Evolutionary conservation across 2,888 invertebrate species (phyloP), one percentile per base, ranked within the genome.

Genomic region (Ophioninae sp.): DNA sequence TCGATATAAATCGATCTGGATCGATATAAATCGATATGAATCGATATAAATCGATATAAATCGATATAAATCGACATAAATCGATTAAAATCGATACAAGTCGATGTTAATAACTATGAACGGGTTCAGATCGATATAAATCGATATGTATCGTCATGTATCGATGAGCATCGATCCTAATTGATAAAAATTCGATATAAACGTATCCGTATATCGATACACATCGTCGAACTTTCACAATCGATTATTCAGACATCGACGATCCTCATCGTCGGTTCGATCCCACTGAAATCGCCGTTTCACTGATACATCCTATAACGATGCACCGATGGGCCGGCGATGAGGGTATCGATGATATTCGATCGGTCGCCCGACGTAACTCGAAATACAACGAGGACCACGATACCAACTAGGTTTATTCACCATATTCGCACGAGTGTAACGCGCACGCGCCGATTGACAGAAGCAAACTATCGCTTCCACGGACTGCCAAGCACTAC

Each of bases 381-480:
- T 22, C 6, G 44, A 30, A 74, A 23, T 41, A 59, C 44, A 73
- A 68, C 44, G 79, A 63, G 51, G 76, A 82, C 77, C 71, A 51
- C 61, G 73, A 79, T 85, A n/a, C 81, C 59, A 56, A 58, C 58
- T 30, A 39, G 17, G 13, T 77, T 79, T 74, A 41, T 79, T 59
- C 76, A 81, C 87, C 86, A 76, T 81, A 22, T 75, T 68, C 64
- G 72, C 67, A 39, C 41, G 64, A 20, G 64, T 86, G 79, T 86
- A 85, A 87, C 30, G 85, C 83, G 87, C 85, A 78, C 87, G 81
- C 87, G 88, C 86, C 88, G 88, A 89, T 90, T 89, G 86, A 85
- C 89, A 87, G 86, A 75, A 86, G 88, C 89, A 87, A 87, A 89
- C 88, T 90, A 89, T 84, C 86, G 84, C 78, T 78, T 61, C 72